Evolutionary conservation across 2,888 invertebrate genomes (phyloP).

Genomic region (Pomacea canaliculata): DNA sequence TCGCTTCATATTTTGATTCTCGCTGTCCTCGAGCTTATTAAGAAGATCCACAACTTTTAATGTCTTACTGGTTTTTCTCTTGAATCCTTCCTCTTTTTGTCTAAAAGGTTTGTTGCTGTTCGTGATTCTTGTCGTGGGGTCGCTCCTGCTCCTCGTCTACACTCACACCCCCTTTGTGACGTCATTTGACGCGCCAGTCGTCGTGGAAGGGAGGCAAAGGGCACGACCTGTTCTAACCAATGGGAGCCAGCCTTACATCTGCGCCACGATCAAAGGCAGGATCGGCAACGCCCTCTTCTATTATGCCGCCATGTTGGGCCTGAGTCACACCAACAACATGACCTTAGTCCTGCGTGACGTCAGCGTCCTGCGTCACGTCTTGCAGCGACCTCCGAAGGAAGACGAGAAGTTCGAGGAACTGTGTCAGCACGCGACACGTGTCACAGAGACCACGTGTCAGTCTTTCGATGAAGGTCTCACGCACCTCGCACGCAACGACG

Average conservation of each 20-base stretch:
- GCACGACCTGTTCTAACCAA: background rate
- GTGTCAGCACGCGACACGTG: background rate
- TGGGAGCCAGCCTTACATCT: conserved; percentile 5
- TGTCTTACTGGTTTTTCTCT: no score
- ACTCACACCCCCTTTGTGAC: no score
- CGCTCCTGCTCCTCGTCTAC: no score
- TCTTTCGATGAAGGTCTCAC: background rate
- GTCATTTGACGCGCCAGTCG: no score
- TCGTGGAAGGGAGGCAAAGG: background rate
- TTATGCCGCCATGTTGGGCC: conserved; percentile 13
- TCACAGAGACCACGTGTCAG: conserved; percentile 1
- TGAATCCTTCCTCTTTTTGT: background rate
- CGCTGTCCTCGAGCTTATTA: no score
- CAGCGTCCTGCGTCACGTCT: background rate
- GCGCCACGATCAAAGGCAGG: conserved; percentile 3
- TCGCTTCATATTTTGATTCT: no score
- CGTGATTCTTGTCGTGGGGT: no score
- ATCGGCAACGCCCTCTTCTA: conserved; percentile 21
- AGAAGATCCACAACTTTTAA: no score
- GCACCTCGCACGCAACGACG: background rate
- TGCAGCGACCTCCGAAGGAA: conserved; percentile 1
- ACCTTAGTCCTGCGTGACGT: conserved; percentile 15
- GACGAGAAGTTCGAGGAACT: conserved; percentile 6
- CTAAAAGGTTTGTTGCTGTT: background rate
- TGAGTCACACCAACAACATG: conserved; percentile 22